Evolutionary conservation across 2,113 vertebrate species (phyloP).

Genomic region (Lepus timidus): DNA sequence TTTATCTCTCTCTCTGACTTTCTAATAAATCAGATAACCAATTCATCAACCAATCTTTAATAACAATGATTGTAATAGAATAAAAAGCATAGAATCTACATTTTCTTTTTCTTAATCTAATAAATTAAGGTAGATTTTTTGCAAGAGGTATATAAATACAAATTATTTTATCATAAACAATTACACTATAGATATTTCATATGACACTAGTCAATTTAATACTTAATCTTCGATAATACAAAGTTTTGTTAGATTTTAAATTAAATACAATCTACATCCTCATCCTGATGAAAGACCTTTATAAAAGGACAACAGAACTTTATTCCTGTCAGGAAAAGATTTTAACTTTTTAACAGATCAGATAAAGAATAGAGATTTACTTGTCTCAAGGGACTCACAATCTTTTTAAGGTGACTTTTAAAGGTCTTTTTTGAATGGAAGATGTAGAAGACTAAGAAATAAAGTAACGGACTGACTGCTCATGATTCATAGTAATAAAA

Average conservation of each 20-base stretch:
- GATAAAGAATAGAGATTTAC: slow-evolving; percentile 48
- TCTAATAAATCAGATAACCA: too few relatives aligned
- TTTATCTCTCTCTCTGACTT: too few relatives aligned
- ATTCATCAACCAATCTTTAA: too few relatives aligned
- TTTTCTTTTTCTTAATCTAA: neutral
- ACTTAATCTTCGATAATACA: neutral
- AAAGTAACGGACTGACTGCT: slow-evolving; percentile 41
- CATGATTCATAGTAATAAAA: slow-evolving; percentile 71
- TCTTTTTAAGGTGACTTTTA: slow-evolving; percentile 69
- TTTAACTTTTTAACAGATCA: slow-evolving; percentile 59
- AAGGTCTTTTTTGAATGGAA: slow-evolving; percentile 62
- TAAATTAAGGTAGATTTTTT: neutral
- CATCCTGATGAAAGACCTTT: slow-evolving; percentile 44
- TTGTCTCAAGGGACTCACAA: slow-evolving; percentile 21
- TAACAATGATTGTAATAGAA: neutral
- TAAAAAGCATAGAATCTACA: neutral
- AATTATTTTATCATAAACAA: neutral
- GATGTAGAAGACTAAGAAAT: slow-evolving; percentile 62
- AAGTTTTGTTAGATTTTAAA: slow-evolving; percentile 42
- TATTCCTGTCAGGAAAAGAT: slow-evolving; percentile 64
- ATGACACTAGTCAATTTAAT: slow-evolving; percentile 42
- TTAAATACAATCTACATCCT: slow-evolving; percentile 57
- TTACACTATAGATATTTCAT: slow-evolving; percentile 16
- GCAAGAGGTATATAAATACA: neutral
- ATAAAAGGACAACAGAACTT: slow-evolving; percentile 31